Base-by-base conservation (phyloP, 2,888 invertebrate genomes). In the Neuroscelio doddi region DNA sequence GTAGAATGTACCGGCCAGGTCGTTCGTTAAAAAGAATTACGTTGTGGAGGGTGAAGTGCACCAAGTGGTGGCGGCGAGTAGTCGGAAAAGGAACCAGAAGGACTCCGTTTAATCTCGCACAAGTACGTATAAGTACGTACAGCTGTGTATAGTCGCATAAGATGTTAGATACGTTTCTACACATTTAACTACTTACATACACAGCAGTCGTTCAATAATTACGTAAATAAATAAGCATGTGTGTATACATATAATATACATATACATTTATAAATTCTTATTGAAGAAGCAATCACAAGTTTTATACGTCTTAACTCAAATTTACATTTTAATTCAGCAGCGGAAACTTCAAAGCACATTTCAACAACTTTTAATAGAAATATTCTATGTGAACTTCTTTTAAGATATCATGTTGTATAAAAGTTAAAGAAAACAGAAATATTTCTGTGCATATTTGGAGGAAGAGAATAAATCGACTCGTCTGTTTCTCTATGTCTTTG, bases 11-110 rank as follows among this genome's bases (percentile, higher is more conserved):
- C 27, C 36, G 21, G 16, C 52, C 45, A 39, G 62, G 53, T 62
- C 55, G 49, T 55, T 55, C 55, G 50, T 59, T 47, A 42, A 32
- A 55, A 62, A 55, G 62, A 62, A 50, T 61, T 53, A 47, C 50
- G 45, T 29, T 52, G 52, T 36, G 24, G 46, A 7, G 49, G 29
- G 42, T 50, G 26, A 30, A 38, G 38, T 15, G 38, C 15, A 16
- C n/a, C 8, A 16, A 38, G 38, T 38, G 38, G 38, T 8, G 38
- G 12, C 34, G 14, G 38, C 16, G 38, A 14, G 38, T 38, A 16
- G 38, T 38, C 3, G 29, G 15, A 44, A 36, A 53, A 47, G 52
- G 38, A 61, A 47, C 26, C 42, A 42, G 38, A 24, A 63, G 63
- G 50, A 55, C 55, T 49, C 27, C 39, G 56, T 63, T 52, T 63